These are phyloP conservation scores for Alca torda DNA, from an alignment of 2,797 vertebrate species.

Conservation along the genomic window DNA sequence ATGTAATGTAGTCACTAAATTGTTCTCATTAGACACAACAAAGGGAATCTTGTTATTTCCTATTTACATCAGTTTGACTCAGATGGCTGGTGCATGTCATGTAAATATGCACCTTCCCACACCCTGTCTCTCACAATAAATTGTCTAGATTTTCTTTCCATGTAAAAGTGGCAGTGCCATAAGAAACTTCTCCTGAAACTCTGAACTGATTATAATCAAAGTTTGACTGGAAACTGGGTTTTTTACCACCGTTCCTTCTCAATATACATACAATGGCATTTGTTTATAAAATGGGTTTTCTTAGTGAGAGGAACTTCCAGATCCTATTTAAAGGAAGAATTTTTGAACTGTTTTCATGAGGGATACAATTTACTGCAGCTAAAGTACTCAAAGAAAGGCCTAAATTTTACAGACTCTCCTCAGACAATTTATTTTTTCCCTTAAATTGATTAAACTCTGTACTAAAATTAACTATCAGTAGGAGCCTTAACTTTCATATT, in stretches of 20 bases:
- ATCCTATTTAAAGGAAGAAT: not conserved
- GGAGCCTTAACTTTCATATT: not conserved
- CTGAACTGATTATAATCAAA: not conserved
- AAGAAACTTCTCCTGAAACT: not conserved
- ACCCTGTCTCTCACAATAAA: not conserved
- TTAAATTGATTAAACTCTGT: not conserved
- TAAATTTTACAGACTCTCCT: not conserved
- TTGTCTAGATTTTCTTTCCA: not conserved
- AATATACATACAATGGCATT: not conserved
- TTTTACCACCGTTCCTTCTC: not conserved
- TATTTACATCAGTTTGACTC: not conserved
- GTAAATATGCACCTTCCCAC: not conserved
- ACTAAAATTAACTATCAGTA: not conserved
- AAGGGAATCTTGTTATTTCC: not conserved
- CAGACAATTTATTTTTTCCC: not conserved
- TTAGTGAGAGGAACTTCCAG: not conserved
- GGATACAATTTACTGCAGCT: not conserved
- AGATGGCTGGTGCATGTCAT: not conserved
- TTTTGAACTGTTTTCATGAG: not conserved
- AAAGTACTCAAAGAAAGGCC: not conserved
- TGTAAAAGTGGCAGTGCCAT: not conserved
- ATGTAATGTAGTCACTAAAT: not conserved
- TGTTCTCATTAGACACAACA: not conserved
- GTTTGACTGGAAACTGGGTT: not conserved
- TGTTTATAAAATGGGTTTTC: not conserved